A percentile compares a stretch with the other conserved stretches of the same genome.
Evolutionary conservation across 2,888 invertebrate genomes (phyloP).

Genomic region (Plagiodera versicolora): DNA sequence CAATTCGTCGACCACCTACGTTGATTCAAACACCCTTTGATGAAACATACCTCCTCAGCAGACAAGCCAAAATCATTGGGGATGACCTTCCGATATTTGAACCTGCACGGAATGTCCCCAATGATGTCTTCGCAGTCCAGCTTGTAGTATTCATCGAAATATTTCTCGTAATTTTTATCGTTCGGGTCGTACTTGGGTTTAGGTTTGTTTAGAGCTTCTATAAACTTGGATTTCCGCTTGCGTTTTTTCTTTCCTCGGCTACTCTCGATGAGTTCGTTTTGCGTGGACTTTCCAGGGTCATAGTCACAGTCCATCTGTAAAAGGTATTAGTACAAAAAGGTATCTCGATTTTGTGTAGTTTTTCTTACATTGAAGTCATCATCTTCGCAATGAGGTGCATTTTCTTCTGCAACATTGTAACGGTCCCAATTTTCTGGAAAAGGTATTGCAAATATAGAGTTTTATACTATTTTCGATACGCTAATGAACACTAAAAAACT

Average conservation of each 20-base stretch:
- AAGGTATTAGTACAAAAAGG: background rate
- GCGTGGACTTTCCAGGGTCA: constrained; percentile 61
- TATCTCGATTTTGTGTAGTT: background rate
- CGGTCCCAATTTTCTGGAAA: constrained; percentile 69
- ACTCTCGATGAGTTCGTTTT: constrained; percentile 62
- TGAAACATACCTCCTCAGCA: constrained; percentile 91
- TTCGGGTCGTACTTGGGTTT: constrained; percentile 87
- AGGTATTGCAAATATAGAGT: constrained; percentile 7
- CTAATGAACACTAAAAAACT: too few relatives aligned
- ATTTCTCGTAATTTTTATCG: constrained; percentile 77
- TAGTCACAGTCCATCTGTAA: constrained; percentile 87
- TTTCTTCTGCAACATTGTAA: constrained; percentile 51
- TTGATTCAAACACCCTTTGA: too few relatives aligned
- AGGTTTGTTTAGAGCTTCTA: constrained; percentile 68
- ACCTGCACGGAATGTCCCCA: constrained; percentile 87
- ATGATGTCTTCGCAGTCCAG: constrained; percentile 95
- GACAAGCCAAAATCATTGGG: constrained; percentile 91
- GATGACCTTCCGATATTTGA: constrained; percentile 87
- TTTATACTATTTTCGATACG: background rate
- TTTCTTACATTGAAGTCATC: constrained; percentile 66
- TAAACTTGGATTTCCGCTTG: constrained; percentile 73
- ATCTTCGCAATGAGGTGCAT: constrained; percentile 72
- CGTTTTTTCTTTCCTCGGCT: constrained; percentile 60
- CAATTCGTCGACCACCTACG: too few relatives aligned
- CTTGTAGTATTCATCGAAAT: constrained; percentile 93